These are phyloP conservation scores for Eucera pruinosa DNA, from an alignment of 2,888 invertebrate genomes.

Conservation along the genomic window DNA sequence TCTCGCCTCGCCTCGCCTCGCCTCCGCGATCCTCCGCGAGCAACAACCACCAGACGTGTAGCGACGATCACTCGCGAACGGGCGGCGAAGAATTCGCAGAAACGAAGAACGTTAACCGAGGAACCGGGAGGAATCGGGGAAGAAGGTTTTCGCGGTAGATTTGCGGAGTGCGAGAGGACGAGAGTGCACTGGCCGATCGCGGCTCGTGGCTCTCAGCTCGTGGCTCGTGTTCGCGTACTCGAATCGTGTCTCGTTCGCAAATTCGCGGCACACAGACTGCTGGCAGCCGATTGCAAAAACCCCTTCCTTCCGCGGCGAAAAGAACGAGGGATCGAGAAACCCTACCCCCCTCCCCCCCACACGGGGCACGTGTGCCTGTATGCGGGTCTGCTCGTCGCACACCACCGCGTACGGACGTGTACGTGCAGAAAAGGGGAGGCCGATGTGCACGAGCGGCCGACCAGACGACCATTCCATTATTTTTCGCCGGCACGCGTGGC, in stretches of 20 bases:
- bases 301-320: slow-evolving; percentile 39
- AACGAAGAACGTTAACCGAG: background rate
- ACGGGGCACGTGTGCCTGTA: slow-evolving; percentile 23
- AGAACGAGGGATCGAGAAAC: slow-evolving; percentile 37
- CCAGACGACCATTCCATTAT: slow-evolving; percentile 43
- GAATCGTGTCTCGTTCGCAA: slow-evolving; percentile 20
- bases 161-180: slow-evolving; percentile 60
- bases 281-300: slow-evolving; percentile 33
- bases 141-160: slow-evolving; percentile 29
- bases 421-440: slow-evolving; percentile 28
- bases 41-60: slow-evolving; percentile 11
- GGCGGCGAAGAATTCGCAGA: background rate
- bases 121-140: no score
- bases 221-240: background rate
- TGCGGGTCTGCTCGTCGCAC: slow-evolving; percentile 26
- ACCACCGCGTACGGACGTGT: slow-evolving; percentile 4
- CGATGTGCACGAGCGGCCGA: slow-evolving; percentile 50
- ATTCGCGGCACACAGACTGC: slow-evolving; percentile 35
- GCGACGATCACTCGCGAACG: slow-evolving; percentile 48
- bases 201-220: no score
- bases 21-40: slow-evolving; percentile 21
- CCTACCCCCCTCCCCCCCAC: slow-evolving; percentile 46
- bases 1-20: slow-evolving; percentile 25
- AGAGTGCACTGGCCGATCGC: slow-evolving; percentile 53
- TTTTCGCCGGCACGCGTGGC: slow-evolving; percentile 60